Conservation (phyloP, 2,888 invertebrate species). For the Escarpia spicata region DNA sequence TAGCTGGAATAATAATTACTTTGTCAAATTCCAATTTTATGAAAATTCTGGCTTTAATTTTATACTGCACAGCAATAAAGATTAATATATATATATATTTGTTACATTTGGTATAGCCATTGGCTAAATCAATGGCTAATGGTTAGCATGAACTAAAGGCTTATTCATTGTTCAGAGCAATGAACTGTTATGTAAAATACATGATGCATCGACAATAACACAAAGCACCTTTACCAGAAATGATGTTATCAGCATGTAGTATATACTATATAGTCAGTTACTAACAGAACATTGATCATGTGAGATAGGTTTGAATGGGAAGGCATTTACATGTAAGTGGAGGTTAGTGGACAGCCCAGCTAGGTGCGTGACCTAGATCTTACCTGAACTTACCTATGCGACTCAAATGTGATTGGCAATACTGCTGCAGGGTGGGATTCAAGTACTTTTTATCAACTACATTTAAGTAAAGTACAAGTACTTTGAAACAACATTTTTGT, state of each 20-base stretch:
- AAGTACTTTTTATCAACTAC: too few relatives aligned
- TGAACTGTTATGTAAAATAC: background rate
- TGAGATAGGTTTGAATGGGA: background rate
- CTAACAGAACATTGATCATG: background rate
- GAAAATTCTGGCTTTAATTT: too few relatives aligned
- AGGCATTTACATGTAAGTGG: background rate
- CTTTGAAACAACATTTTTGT: too few relatives aligned
- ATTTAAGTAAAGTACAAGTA: too few relatives aligned
- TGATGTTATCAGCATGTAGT: background rate
- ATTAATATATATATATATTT: too few relatives aligned
- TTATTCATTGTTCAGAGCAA: background rate
- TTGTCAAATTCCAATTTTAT: too few relatives aligned
- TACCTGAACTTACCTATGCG: background rate
- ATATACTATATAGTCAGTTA: background rate
- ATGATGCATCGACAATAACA: background rate
- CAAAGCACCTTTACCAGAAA: background rate
- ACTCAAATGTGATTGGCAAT: too few relatives aligned
- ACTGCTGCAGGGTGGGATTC: too few relatives aligned
- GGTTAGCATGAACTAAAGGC: background rate
- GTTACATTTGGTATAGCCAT: too few relatives aligned
- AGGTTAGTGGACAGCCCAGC: background rate
- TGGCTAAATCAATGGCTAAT: too few relatives aligned
- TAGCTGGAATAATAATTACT: too few relatives aligned
- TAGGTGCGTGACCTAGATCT: background rate
- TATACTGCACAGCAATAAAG: too few relatives aligned